These are phyloP conservation scores for Aptenodytes patagonicus DNA, from an alignment of 2,113 vertebrate species.

Conservation along the genomic window DNA sequence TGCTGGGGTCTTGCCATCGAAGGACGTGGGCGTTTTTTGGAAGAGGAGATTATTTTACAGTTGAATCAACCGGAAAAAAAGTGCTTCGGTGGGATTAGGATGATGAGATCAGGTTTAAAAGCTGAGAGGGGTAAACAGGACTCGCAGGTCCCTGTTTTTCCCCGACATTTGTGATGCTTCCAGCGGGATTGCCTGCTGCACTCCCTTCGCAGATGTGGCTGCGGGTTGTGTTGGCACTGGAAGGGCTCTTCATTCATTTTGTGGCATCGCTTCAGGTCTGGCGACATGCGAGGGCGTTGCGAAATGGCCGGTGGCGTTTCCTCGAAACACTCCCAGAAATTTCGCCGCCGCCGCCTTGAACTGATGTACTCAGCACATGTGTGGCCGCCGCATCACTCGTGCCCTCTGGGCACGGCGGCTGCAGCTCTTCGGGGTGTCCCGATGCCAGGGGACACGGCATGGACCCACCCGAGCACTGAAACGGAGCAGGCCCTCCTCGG, in stretches of 20 bases:
- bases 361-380: fast-evolving
- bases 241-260: background rate
- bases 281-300: fast-evolving
- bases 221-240: background rate
- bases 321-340: fast-evolving
- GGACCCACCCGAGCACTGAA: fast-evolving
- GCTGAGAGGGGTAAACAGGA: background rate
- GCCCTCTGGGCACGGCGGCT: fast-evolving
- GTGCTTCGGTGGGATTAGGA: background rate
- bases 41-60: background rate
- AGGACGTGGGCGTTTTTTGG: background rate
- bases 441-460: fast-evolving
- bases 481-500: fast-evolving
- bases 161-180: background rate
- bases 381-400: fast-evolving
- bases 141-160: fast-evolving
- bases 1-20: fast-evolving
- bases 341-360: fast-evolving
- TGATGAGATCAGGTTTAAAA: background rate
- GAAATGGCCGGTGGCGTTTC: fast-evolving
- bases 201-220: fast-evolving
- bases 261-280: fast-evolving
- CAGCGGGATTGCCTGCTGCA: fast-evolving
- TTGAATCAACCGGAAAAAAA: background rate
- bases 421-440: background rate